Conservation (phyloP, 1,140 invertebrate genomes). For the Hylyphantes graminicola region DNA sequence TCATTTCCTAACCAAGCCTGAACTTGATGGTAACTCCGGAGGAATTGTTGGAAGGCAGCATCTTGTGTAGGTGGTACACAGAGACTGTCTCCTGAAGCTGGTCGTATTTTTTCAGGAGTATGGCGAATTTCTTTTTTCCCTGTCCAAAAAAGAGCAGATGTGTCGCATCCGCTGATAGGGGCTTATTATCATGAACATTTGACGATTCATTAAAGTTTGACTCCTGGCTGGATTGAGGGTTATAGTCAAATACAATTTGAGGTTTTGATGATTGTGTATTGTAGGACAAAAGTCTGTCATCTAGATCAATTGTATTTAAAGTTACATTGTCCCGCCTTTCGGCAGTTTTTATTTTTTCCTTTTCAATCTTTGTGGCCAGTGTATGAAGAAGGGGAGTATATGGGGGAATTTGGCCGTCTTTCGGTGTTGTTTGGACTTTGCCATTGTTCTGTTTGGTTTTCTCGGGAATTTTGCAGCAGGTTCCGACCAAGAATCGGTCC, state of each 20-base stretch:
- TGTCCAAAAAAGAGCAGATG: too few relatives aligned
- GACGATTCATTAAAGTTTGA: too few relatives aligned
- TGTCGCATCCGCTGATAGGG: too few relatives aligned
- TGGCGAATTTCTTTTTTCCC: too few relatives aligned
- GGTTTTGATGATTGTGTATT: not conserved
- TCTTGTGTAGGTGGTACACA: too few relatives aligned
- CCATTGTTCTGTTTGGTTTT: not conserved
- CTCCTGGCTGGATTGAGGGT: not conserved
- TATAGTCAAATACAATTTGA: not conserved
- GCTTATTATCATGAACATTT: not conserved
- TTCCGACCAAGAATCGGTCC: constrained; percentile 49
- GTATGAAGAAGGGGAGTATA: not conserved
- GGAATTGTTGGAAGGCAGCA: too few relatives aligned
- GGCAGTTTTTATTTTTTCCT: constrained; percentile 16
- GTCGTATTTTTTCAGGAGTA: too few relatives aligned
- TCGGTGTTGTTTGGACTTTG: not conserved
- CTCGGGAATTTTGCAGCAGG: constrained; percentile 44
- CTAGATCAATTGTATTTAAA: not conserved
- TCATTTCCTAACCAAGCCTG: too few relatives aligned
- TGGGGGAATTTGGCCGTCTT: constrained; percentile 8
- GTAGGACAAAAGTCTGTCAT: not conserved
- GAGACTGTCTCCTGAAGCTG: too few relatives aligned
- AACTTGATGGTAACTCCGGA: too few relatives aligned
- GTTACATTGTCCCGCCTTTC: not conserved
- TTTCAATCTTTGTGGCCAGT: not conserved